A percentile compares a stretch with the other conserved stretches of the same genome.
Evolutionary conservation across 1,140 invertebrate species (phyloP).

Genomic region (Drosophila nikananu): DNA sequence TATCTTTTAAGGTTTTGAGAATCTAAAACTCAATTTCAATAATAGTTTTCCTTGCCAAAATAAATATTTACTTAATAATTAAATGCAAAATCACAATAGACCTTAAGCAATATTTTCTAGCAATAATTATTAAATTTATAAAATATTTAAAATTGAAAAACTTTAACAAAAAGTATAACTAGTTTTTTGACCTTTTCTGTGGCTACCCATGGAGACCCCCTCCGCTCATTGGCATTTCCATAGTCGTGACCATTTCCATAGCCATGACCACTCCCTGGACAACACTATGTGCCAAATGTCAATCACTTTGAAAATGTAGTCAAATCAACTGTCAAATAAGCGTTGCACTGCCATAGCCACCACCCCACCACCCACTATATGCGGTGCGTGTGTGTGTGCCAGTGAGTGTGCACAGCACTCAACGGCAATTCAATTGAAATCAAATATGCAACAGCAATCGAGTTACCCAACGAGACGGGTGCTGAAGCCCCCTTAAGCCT

Average conservation of each 20-base stretch:
- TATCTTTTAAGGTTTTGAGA: neutral
- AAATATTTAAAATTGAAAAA: neutral
- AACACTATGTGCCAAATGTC: slow-evolving; percentile 74
- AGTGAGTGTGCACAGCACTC: slow-evolving; percentile 66
- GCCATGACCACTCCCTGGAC: slow-evolving; percentile 37
- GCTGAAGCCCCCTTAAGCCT: neutral
- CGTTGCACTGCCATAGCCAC: slow-evolving; percentile 52
- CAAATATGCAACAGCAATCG: slow-evolving; percentile 83
- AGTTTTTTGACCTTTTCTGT: neutral
- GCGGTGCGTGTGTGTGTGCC: slow-evolving; percentile 21
- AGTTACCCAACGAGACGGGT: slow-evolving; percentile 68
- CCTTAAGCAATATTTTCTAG: too few relatives aligned
- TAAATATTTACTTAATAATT: too few relatives aligned
- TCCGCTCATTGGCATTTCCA: slow-evolving; percentile 32
- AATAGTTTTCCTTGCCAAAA: neutral
- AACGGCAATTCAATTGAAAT: slow-evolving; percentile 82
- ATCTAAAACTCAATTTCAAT: too few relatives aligned
- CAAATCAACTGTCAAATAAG: slow-evolving; percentile 83
- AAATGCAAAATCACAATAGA: too few relatives aligned
- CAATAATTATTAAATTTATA: too few relatives aligned
- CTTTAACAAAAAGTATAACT: neutral
- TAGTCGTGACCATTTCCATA: slow-evolving; percentile 37
- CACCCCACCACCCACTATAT: neutral
- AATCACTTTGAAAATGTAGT: slow-evolving; percentile 81
- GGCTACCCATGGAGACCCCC: neutral